These are phyloP conservation scores for Halictus quadricinctus DNA, from an alignment of 2,888 invertebrate species.

Conservation along the genomic window DNA sequence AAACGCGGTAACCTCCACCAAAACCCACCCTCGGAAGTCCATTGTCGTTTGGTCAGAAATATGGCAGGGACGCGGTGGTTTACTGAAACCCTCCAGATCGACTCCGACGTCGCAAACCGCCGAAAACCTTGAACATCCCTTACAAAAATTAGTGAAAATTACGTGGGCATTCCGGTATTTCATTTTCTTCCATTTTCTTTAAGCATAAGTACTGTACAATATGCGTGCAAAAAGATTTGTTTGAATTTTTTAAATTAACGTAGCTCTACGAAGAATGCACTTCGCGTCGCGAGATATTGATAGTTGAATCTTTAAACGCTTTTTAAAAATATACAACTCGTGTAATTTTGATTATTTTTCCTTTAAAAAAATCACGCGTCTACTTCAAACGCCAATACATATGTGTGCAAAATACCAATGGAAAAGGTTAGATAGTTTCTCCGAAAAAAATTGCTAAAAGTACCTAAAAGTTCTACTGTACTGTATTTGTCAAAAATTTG, in stretches of 20 bases:
- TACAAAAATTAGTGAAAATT: background rate
- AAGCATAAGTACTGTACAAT: background rate
- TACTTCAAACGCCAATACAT: no score
- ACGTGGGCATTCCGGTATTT: background rate
- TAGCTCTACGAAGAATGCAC: no score
- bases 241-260: no score
- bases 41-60: slow-evolving; percentile 45
- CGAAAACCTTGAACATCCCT: background rate
- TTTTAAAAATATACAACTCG: no score
- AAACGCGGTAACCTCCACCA: slow-evolving; percentile 35
- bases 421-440: no score
- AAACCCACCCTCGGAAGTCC: slow-evolving; percentile 23
- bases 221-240: no score
- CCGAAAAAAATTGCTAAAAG: background rate
- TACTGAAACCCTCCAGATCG: background rate
- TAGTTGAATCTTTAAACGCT: no score
- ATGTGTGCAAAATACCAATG: no score
- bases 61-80: slow-evolving; percentile 20
- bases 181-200: background rate
- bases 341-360: no score
- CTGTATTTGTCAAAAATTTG: background rate
- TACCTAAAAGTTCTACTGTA: background rate
- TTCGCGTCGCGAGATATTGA: no score
- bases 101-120: background rate
- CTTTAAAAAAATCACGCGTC: no score